Base-by-base conservation (phyloP, 2,888 invertebrate genomes). In the Melitaea athalia region DNA sequence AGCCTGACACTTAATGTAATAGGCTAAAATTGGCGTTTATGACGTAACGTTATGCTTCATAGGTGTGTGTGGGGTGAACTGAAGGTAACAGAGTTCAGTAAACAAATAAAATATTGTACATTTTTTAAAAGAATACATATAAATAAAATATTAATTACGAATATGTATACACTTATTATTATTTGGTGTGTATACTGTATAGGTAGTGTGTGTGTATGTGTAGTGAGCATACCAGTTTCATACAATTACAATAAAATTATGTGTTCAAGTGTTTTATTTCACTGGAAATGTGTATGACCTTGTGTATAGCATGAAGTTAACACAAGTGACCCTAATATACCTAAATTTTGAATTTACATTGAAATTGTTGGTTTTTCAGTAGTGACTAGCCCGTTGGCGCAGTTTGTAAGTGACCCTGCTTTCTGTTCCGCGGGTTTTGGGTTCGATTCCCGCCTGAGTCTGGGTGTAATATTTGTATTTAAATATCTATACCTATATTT, bases 241-340 rank as follows among this genome's bases (percentile, higher is more conserved):
- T 38, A 38, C 38, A 38, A 24, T 24, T 60, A 47, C 38, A 63
- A 49, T 50, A 57, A 17, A 43, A 55, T 50, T 63, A 63, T 68
- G 59, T 63, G 62, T 62, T 49, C 67, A 67, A 62, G 61, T 67
- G 67, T 45, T 47, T 12, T 10, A 7, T 47, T 45, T n/a, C 14
- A 31, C 31, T 47, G 47, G 24, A 49, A 12, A 57, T 47, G 45
- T 24, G 61, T 38, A 53, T 17, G 43, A n/a, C 62, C 61, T 59
- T 57, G 55, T 43, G 53, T 33, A 5, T 24, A 42, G 14, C 38
- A 31, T 33, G 33, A 55, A 31, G 63, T 55, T 63, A 59, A 59
- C 31, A 45, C 47, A 14, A 31, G 8, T 24, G 12, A 47, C 47
- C 10, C 31, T 57, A 38, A 57, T 14, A 10, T 17, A n/a, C n/a